Evolutionary conservation across 2,797 vertebrate genomes (phyloP), one percentile per base, ranked within the genome.

Genomic region (Ptychobarbus kaznakovi): DNA sequence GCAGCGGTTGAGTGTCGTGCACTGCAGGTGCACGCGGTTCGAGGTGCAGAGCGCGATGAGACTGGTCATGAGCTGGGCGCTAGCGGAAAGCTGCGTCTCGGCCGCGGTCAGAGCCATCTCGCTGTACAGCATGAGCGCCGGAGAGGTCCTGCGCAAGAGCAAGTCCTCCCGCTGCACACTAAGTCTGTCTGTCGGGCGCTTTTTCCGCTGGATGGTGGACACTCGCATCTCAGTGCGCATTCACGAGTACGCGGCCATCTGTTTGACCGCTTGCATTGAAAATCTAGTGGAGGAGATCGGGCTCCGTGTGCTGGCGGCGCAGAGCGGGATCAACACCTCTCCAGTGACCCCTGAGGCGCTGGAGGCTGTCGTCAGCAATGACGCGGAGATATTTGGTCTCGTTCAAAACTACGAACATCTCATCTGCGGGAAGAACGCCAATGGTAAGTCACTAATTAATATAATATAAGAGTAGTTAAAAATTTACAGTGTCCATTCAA

Each of bases 201-300:
- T 99, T 83, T 98, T 97, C 94, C 94, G 97, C 91, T 99, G 98
- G 98, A 99, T 99, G 97, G 96, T 97, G 92, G 97, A 99, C 81
- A 97, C 97, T 0, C 96, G 97, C 84, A 96, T 99, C 90, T 97
- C 97, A 0, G 97, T 97, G 80, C 96, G 97, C 81, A 95, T 99
- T 78, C 97, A 98, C 44, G 97, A 98, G 82, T 96, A 97, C 58
- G 97, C 97, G 0, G 97, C 97, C 65, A 97, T 99, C 75, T 96
- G 94, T 58, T 87, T 99, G 16, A 92, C 97, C 0, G 94, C 98
- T 0, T 97, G 97, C 91, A 91, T 97, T 95, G 96, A 99, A 89
- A 96, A 95, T 88, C 87, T 99, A 15, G 94, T 95, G 32, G 97
- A 97, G 85, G 96, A 97, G 92, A 95, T 99, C 84, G 93, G 91